Percentiles rank a stretch among this genome's conserved stretches.
phyloP scores from a whole-genome alignment of 2,113 vertebrate species.

The Camelus bactrianus region DNA sequence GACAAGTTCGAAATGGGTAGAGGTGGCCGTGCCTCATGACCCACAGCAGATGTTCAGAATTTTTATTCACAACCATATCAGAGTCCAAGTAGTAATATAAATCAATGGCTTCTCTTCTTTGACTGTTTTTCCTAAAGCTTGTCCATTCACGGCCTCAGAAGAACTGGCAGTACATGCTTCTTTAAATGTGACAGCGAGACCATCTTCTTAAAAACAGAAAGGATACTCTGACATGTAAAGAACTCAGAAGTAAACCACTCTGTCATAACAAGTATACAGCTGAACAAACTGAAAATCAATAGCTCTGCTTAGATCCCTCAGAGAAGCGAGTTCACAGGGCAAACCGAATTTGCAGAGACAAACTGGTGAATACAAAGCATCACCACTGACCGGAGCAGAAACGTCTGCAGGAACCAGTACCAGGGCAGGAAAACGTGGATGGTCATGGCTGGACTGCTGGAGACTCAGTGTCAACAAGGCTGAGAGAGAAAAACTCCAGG shows the following conservation, averaged over 20 bases:
- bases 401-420: neutral
- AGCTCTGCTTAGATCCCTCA: slow-evolving; percentile 25
- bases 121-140: neutral
- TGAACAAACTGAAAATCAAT: neutral
- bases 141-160: neutral
- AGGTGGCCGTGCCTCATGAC: slow-evolving; percentile 32
- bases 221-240: neutral
- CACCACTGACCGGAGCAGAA: neutral
- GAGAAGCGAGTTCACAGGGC: neutral
- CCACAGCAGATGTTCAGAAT: neutral
- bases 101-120: neutral
- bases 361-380: neutral
- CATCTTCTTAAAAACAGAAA: slow-evolving; percentile 14
- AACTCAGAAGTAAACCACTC: neutral
- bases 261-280: neutral
- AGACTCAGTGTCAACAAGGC: neutral
- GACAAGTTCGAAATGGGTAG: slow-evolving; percentile 50
- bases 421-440: neutral
- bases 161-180: neutral
- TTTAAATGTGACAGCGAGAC: slow-evolving; percentile 25
- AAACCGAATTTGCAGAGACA: neutral
- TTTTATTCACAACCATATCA: slow-evolving; percentile 52
- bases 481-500: neutral
- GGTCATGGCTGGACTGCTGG: neutral
- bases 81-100: slow-evolving; percentile 20